Evolutionary conservation across 1,140 invertebrate species (phyloP), one percentile per base, ranked within the genome.

Genomic region (Parapsyche elsis): DNA sequence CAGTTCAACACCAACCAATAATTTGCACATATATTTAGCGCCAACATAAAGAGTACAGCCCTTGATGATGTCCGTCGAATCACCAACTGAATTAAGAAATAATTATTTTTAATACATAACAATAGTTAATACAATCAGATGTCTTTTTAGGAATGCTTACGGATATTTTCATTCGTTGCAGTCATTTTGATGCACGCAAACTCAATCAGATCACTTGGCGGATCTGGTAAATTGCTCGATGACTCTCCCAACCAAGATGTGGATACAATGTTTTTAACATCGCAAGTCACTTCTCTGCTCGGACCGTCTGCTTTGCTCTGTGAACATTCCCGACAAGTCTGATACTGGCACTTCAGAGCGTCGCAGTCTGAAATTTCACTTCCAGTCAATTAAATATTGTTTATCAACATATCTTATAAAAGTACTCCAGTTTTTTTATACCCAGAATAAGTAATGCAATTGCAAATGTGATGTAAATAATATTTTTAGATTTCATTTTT

Each of bases 1-100:
- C 76, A 86, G 83, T 78, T 88, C 87, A 1, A 88, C 85, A 0
- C 86, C 86, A 7, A 84, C 84, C 10, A 89, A 80, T 24, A 84
- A 85, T 9, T 85, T 78, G 80, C 88, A 89, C n/a, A 88, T 86
- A 2, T 85, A 86, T 61, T 89, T 87, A 10, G 88, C 85, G 76
- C 86, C 86, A 0, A 82, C 82, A 78, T 83, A 84, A 0, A 88
- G 85, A 0, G 88, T 83, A 73, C 88, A 89, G n/a, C 88, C 88
- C 64, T 84, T 80, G 10, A 89, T 84, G 0, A 86, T 82, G 79
- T 89, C 88, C 24, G 88, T 85, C 45, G 88, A 89, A 83, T 88
- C 88, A 38, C 88, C 88, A 84, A 85, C 88, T 89, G 84, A 75
- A 87, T 87, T 81, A 78, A 75, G 82, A 83, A 84, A 57, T 80